These are phyloP conservation scores for Leptoclinus maculatus DNA, from an alignment of 2,797 vertebrate species.

Conservation along the genomic window DNA sequence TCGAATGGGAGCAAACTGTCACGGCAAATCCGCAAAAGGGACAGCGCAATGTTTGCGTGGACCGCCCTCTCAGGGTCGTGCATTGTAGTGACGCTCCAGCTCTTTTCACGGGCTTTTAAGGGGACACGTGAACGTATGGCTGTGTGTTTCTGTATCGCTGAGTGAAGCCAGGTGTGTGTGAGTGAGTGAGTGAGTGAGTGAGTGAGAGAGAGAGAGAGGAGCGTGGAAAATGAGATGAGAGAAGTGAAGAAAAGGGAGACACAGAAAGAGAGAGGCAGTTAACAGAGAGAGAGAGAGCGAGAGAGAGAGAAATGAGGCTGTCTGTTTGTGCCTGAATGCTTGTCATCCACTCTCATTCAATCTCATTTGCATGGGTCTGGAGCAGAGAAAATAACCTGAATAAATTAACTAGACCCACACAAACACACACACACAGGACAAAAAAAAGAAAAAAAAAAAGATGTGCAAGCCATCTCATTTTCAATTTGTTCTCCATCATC, in stretches of 20 bases:
- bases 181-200: constrained; percentile 29
- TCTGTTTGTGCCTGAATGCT: constrained; percentile 78
- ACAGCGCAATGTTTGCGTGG: constrained; percentile 47
- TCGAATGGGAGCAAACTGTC: constrained; percentile 65
- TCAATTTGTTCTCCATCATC: constrained; percentile 81
- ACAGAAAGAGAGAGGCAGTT: constrained; percentile 29
- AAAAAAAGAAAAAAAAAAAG: constrained; percentile 18
- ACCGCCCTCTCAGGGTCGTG: constrained; percentile 52
- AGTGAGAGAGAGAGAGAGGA: not conserved
- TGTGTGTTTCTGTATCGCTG: constrained; percentile 33
- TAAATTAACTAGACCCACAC: constrained; percentile 79
- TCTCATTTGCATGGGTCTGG: constrained; percentile 84
- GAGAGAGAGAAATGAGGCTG: constrained; percentile 66
- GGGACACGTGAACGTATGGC: constrained; percentile 25
- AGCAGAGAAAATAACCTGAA: constrained; percentile 83
- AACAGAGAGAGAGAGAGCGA: constrained; percentile 22
- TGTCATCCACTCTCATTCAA: constrained; percentile 80
- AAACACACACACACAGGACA: constrained; percentile 11
- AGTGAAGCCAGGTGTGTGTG: constrained; percentile 62
- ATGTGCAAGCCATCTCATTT: constrained; percentile 79
- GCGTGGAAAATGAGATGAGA: constrained; percentile 2
- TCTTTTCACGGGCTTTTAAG: constrained; percentile 40
- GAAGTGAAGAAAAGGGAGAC: constrained; percentile 16
- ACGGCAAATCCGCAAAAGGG: constrained; percentile 49
- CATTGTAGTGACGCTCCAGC: constrained; percentile 51